Evolutionary conservation across 2,113 vertebrate genomes (phyloP).

Genomic region (Aythya baeri): DNA sequence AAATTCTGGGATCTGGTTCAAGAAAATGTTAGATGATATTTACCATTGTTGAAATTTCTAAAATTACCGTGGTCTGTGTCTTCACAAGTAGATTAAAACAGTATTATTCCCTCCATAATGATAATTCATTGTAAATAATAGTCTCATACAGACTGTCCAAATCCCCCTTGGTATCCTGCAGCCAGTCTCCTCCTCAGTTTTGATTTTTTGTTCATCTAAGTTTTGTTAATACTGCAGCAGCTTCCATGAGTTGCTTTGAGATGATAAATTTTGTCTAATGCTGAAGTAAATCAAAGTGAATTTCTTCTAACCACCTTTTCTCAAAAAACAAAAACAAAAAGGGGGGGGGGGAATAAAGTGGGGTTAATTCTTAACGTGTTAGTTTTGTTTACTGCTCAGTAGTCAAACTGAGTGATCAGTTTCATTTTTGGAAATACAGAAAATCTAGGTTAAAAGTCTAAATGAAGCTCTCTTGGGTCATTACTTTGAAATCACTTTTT

Average conservation of each 20-base stretch:
- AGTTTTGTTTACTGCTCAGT: background rate
- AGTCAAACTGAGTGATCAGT: background rate
- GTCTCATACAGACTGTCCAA: background rate
- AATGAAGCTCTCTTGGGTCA: background rate
- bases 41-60: background rate
- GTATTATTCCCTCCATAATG: background rate
- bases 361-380: background rate
- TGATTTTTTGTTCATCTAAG: background rate
- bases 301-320: background rate
- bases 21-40: background rate
- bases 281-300: background rate
- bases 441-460: background rate
- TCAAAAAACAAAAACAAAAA: background rate
- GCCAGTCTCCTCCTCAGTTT: background rate
- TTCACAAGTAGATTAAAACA: background rate
- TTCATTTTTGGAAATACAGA: background rate
- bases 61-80: background rate
- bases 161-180: background rate
- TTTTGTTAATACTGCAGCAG: background rate
- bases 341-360: background rate
- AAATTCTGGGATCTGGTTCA: background rate
- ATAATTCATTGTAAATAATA: background rate
- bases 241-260: background rate
- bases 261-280: background rate
- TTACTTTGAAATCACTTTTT: background rate